Conservation (phyloP, 2,113 vertebrate genomes). For the Pelecanus crispus region DNA sequence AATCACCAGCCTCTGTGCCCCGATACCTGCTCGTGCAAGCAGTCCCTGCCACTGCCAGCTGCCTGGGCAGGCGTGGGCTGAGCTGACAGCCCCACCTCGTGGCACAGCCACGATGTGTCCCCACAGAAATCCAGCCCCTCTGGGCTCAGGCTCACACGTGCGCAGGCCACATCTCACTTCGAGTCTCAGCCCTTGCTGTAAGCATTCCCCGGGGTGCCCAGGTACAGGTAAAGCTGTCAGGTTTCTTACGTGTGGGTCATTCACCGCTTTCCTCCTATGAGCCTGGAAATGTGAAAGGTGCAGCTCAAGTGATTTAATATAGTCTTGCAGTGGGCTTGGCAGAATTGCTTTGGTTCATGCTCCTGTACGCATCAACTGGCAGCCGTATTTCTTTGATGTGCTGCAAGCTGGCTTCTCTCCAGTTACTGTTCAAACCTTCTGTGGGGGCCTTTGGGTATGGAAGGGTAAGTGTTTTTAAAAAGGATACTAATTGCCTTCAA, state of each 20-base stretch:
- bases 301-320: neutral
- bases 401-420: neutral
- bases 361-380: neutral
- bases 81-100: neutral
- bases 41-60: fast-evolving
- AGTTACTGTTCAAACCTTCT: neutral
- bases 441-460: neutral
- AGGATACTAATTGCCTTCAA: neutral
- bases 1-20: fast-evolving
- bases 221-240: neutral
- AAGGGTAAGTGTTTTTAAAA: neutral
- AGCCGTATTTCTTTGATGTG: neutral
- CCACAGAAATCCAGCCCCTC: neutral
- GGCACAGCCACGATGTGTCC: fast-evolving
- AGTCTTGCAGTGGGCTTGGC: neutral
- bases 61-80: neutral
- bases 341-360: neutral
- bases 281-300: neutral
- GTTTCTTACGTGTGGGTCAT: neutral
- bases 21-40: fast-evolving
- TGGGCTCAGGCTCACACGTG: fast-evolving
- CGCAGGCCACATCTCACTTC: fast-evolving
- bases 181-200: neutral
- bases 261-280: neutral
- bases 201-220: too few species aligned